Evolutionary conservation across 2,888 invertebrate species (phyloP), one percentile per base, ranked within the genome.

Genomic region (Protula sp.): DNA sequence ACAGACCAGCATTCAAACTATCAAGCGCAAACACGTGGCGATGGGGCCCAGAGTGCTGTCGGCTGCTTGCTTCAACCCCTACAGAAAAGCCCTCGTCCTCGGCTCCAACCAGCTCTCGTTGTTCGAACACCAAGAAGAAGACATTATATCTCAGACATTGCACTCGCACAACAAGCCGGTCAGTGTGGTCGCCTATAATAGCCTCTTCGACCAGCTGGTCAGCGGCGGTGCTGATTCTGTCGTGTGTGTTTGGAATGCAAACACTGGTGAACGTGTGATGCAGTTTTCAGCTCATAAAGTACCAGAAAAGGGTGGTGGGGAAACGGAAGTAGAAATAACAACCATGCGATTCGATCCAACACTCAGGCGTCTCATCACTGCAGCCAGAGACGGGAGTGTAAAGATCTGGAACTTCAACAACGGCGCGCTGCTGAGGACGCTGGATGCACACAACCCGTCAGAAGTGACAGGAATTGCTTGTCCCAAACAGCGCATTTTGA

Each of bases 331-430:
- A 2, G 60, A 89, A 82, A 89, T 91, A 64, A 89, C 89, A 0
- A 87, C 88, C 1, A 88, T 87, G 27, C 86, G 87, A 70, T 91
- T 90, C 78, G 89, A 91, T 81, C 87, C 87, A 0, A 86, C 87
- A 27, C 82, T 85, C 67, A 88, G 89, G 3, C 84, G 89, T 61
- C 83, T 92, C 27, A 79, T 90, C 58, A 91, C 90, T 0, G 91
- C 90, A 1, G 91, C 89, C 0, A 85, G 88, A 56, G 87, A 90
- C 77, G 92, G 92, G 19, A 85, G 87, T 0, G 82, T 92, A 3
- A 89, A 88, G 83, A 84, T 90, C 31, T 92, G 92, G 92, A 89
- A 91, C 79, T 91, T 91, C 74, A 90, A 89, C 74, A 88, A 88
- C 29, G 90, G 90, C 0, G 84, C 86, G 4, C 89, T 90, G 70